Evolutionary conservation across 1,140 invertebrate species (phyloP), one percentile per base, ranked within the genome.

Genomic region (Bicyclus anynana): DNA sequence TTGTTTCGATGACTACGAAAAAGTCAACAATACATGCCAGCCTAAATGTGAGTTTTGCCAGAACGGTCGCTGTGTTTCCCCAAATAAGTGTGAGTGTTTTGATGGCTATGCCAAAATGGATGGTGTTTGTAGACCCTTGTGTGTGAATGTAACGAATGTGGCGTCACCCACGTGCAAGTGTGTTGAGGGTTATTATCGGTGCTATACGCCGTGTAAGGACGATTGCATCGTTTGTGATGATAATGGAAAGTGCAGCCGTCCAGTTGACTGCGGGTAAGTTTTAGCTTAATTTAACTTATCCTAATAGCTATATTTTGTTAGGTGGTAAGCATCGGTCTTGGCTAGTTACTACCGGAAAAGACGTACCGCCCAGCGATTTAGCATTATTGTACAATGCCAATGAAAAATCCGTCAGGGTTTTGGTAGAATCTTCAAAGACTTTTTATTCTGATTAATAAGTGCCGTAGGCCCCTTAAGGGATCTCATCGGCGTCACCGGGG

Each of bases 31-130:
- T 2, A 67, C 47, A 21, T 91, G 91, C 61, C 61, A 70, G 33
- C 89, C 90, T 0, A 65, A 77, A 13, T 91, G 91, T 58, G 69
- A 79, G 20, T 40, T 52, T 1, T 91, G 90, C 65, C 65, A 79
- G 3, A 88, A 90, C 59, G 89, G 90, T 26, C n/a, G 35, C 21
- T 69, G 66, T 55, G 29, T 40, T 6, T 48, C 46, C 7, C 69
- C 62, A 13, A 60, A 63, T 7, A 29, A 49, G 2, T 72, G 69
- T 49, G 23, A 60, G 27, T 72, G 69, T 61, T n/a, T 18, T 9
- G 47, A 47, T 1, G 69, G 66, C 16, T 72, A 59, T 58, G 44
- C 40, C 0, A 57, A 38, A 12, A 55, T 0, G 10, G 29, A 33
- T 33, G 29, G 29, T 33, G 29, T 33, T 33, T 33, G 29, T 33